These are phyloP conservation scores for Gymnopithys bicolor DNA, from an alignment of 2,797 vertebrate species.

Conservation along the genomic window DNA sequence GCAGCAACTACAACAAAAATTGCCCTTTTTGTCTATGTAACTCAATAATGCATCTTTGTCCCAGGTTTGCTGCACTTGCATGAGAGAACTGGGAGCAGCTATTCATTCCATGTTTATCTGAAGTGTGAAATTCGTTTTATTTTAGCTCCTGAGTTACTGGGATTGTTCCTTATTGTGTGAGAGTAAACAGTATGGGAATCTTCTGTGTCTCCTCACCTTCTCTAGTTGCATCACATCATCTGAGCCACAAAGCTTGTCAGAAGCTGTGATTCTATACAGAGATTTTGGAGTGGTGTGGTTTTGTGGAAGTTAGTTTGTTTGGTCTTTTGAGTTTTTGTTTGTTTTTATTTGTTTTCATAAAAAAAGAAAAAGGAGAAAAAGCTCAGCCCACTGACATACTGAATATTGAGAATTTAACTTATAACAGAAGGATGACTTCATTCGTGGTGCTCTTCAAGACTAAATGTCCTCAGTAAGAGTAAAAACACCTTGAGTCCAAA, in stretches of 20 bases:
- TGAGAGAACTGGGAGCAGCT: background rate
- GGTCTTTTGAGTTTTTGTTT: background rate
- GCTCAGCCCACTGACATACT: background rate
- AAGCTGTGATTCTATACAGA: background rate
- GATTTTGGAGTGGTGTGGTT: background rate
- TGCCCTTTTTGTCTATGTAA: background rate
- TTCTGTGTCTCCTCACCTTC: background rate
- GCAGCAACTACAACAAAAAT: background rate
- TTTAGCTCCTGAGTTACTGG: background rate
- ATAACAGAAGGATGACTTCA: background rate
- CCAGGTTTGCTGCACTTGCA: rapidly evolving
- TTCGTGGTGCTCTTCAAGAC: background rate
- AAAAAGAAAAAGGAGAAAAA: rapidly evolving
- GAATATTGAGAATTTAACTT: background rate
- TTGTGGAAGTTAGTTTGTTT: background rate
- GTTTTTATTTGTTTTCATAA: background rate
- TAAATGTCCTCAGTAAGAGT: background rate
- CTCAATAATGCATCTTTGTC: background rate
- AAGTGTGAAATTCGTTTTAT: background rate
- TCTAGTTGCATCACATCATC: background rate
- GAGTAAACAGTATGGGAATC: background rate
- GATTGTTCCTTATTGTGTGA: background rate
- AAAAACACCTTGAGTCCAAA: background rate
- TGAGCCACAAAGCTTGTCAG: background rate
- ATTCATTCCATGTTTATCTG: background rate